Base-by-base conservation (phyloP, 2,113 vertebrate species). In the Semicossyphus pulcher region DNA sequence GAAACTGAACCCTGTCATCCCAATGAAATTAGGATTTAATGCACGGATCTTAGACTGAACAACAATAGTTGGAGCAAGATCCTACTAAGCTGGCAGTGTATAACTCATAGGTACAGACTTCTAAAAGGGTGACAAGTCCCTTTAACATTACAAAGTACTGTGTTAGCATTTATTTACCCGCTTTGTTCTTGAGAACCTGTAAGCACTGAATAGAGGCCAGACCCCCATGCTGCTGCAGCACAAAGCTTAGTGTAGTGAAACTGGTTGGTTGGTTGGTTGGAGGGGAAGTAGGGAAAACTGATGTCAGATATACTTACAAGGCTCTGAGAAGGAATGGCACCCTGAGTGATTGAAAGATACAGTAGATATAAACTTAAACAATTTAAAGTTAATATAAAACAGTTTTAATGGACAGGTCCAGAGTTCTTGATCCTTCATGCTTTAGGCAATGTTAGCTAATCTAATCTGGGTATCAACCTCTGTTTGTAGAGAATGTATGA, bases 271-370 rank as follows among this genome's bases (percentile, higher is more conserved):
- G 53, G 62, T 21, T 42, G 21, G 49, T 10, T 56, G 67, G 42
- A 67, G 36, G 34, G 47, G 16, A 78, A 66, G 44, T 18, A 48
- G n/a, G 29, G 48, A 31, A 37, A 67, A 65, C 62, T 75, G 58
- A 32, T 77, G 51, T 47, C 78, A 84, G 51, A n/a, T 18, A 91
- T 94, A 94, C 94, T 94, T 85, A 94, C 93, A 72, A 94, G 80
- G 67, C 71, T 93, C 80, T 94, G 90, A 88, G 91, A 91, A 74
- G 93, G 90, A 88, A 92, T 87, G 74, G 90, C 67, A 48, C 92
- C 92, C 93, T 94, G 73, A 76, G 83, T 78, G 84, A 85, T 87
- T 66, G 73, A 92, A 85, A 92, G 54, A 91, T 75, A 90, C 20
- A 66, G 70, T 36, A 83, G 11, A 72, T 59, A 51, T 71, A 49